Evolutionary conservation across 2,888 invertebrate species (phyloP).

Genomic region (Cynaeus angustus): DNA sequence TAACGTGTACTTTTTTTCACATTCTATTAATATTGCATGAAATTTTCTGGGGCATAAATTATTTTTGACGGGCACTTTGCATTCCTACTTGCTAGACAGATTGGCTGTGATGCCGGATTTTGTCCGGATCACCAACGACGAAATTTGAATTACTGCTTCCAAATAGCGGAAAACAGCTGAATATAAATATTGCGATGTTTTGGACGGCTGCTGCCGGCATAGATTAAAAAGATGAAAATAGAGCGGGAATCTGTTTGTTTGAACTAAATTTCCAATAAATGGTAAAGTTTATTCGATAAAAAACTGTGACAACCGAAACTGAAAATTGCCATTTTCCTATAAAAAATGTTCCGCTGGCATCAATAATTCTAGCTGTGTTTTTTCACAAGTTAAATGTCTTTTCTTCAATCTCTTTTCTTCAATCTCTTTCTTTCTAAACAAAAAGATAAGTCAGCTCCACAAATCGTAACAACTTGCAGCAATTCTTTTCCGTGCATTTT

Average conservation of each 20-base stretch:
- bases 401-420: no score
- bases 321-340: no score
- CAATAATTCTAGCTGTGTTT: no score
- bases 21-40: constrained; percentile 55
- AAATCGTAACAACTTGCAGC: not conserved
- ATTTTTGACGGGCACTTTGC: constrained; percentile 48
- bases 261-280: no score
- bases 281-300: no score
- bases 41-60: constrained; percentile 52
- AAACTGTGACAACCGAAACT: no score
- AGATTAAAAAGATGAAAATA: constrained; percentile 12
- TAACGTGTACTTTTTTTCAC: constrained; percentile 51
- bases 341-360: no score
- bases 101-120: constrained; percentile 15
- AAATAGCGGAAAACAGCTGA: constrained; percentile 24
- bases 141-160: constrained; percentile 22
- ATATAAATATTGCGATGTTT: constrained; percentile 6
- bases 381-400: no score
- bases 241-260: not conserved
- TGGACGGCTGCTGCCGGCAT: not conserved
- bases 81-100: constrained; percentile 38
- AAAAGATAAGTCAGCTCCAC: no score
- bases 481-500: constrained; percentile 3
- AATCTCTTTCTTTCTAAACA: no score
- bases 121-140: not conserved